phyloP scores from a whole-genome alignment of 2,888 invertebrate genomes.

The Autographa gamma region DNA sequence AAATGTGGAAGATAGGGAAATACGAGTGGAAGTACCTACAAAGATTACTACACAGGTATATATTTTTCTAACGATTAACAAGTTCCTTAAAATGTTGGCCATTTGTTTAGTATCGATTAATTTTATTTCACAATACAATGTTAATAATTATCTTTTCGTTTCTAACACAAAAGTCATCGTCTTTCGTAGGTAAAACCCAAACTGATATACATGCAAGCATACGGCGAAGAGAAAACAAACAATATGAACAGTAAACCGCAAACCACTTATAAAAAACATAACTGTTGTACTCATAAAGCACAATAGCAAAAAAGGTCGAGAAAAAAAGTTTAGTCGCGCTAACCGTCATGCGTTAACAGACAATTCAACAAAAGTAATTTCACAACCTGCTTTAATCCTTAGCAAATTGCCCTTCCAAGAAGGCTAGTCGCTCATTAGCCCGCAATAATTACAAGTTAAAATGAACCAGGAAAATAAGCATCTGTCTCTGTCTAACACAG shows the following conservation, averaged over 20 bases:
- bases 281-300: conserved; percentile 47
- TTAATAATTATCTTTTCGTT: no score
- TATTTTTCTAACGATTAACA: no score
- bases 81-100: no score
- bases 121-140: no score
- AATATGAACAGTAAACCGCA: conserved; percentile 27
- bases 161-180: not conserved
- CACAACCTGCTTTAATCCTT: conserved; percentile 63
- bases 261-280: conserved; percentile 48
- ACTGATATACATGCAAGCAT: conserved; percentile 24
- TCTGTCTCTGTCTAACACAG: conserved; percentile 68
- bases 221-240: conserved; percentile 24
- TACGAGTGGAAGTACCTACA: no score
- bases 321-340: conserved; percentile 39
- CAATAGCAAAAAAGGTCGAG: conserved; percentile 43
- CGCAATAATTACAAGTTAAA: conserved; percentile 78
- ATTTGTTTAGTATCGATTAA: no score
- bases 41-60: no score
- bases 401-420: conserved; percentile 74
- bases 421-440: conserved; percentile 74
- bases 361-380: conserved; percentile 57
- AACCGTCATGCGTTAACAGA: conserved; percentile 43
- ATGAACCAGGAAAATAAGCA: conserved; percentile 69
- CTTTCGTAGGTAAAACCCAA: conserved; percentile 11
- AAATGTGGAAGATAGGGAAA: no score